Evolutionary conservation across 2,888 invertebrate species (phyloP), one percentile per base, ranked within the genome.

Genomic region (Diplazon laetatorius): DNA sequence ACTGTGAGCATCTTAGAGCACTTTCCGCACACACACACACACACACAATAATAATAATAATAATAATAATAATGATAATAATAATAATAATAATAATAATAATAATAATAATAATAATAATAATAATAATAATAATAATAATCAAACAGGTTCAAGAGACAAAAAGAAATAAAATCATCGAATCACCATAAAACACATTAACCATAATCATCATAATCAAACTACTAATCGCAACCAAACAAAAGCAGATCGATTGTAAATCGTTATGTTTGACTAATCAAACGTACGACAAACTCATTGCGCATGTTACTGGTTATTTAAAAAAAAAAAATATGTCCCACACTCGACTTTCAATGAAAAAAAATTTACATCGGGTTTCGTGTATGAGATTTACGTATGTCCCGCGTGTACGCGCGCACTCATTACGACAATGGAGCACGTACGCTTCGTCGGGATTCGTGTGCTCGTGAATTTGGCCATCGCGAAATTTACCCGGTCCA

Each of bases 371-470:
- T 16, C 65, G 12, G 16, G 22, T 5, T n/a, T 14, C 52, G 39
- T 25, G 52, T 52, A n/a, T n/a, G n/a, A n/a, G 39, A 66, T 66
- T 66, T 52, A 66, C 65, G 65, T 52, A 66, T 52, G 65, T 39
- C 52, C 37, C 14, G 14, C 30, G 39, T 52, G 39, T 52, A 39
- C 22, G 50, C 22, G 22, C 22, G 50, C 39, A 39, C 39, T 66
- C 50, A 66, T 66, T 39, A 66, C n/a, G 50, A 39, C 50, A 52
- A 22, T 20, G 37, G 48, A 37, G 37, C 65, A 50, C 65, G 65
- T 65, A 65, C 39, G 50, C 50, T 14, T 37, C 55, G 14, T n/a
- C n/a, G n/a, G n/a, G n/a, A 35, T 30, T 55, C 14, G 65, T 52
- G 39, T 52, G 22, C 50, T n/a, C 52, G 65, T 16, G 65, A 52